phyloP scores from a whole-genome alignment of 2,113 vertebrate species.

The Zingel zingel region DNA sequence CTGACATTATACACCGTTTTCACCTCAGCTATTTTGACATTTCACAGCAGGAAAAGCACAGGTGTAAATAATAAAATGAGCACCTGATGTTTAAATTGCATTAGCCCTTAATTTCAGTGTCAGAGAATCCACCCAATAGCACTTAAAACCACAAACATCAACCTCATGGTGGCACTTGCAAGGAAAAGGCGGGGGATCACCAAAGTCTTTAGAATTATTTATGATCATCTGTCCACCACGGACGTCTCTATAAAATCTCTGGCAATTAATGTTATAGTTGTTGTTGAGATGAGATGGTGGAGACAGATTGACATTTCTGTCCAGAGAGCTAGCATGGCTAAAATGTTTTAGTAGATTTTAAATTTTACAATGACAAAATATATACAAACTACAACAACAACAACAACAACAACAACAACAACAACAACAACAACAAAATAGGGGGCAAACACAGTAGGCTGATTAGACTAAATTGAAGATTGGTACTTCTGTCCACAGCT shows the following conservation, averaged over 20 bases:
- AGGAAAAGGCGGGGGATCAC: background rate
- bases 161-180: background rate
- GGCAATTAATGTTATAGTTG: too few species aligned
- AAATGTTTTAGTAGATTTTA: background rate
- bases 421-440: background rate
- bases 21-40: background rate
- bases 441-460: background rate
- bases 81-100: background rate
- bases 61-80: background rate
- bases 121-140: background rate
- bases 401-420: background rate
- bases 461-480: background rate
- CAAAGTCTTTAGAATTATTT: background rate
- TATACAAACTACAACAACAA: background rate
- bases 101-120: background rate
- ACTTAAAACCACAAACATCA: background rate
- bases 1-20: background rate
- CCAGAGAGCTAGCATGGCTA: background rate
- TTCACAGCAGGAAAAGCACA: too few species aligned
- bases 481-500: slow-evolving; percentile 77
- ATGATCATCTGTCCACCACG: background rate
- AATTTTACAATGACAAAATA: background rate
- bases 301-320: background rate
- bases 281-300: too few species aligned
- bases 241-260: background rate